Conservation (phyloP, 2,888 invertebrate species). For the Eretmocerus hayati region DNA sequence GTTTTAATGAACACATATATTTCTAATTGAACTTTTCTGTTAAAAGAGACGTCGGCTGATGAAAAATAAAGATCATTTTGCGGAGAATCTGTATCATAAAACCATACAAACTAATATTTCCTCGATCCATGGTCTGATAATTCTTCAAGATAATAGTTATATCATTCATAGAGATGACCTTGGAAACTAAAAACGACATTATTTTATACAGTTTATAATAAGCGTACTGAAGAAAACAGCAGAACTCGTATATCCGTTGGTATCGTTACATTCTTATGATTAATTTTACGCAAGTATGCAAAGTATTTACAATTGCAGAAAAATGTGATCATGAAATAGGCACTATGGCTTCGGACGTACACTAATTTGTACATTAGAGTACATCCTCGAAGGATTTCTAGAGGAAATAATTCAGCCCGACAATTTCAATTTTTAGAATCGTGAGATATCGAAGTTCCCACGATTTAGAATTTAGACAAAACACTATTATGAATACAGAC, state of each 20-base stretch:
- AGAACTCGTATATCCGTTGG: constrained; percentile 31
- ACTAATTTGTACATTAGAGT: constrained; percentile 45
- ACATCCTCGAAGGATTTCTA: constrained; percentile 43
- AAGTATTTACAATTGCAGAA: constrained; percentile 46
- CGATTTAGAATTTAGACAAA: no score
- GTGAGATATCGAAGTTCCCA: no score
- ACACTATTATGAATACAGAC: no score
- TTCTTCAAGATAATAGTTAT: constrained; percentile 21
- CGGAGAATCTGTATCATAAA: constrained; percentile 26
- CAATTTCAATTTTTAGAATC: no score
- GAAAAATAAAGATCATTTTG: constrained; percentile 21
- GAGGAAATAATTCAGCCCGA: no score
- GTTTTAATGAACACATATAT: constrained; percentile 21
- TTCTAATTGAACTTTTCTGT: constrained; percentile 13
- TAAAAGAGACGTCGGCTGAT: constrained; percentile 14
- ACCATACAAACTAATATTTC: constrained; percentile 41
- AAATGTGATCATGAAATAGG: constrained; percentile 44
- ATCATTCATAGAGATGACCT: constrained; percentile 25
- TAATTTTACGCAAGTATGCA: constrained; percentile 34
- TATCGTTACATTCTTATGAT: constrained; percentile 31
- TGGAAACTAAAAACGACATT: constrained; percentile 42
- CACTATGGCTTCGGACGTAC: constrained; percentile 48
- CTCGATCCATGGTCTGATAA: constrained; percentile 30
- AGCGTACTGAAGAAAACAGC: constrained; percentile 26
- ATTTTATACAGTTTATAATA: constrained; percentile 30